phyloP scores from a whole-genome alignment of 2,888 invertebrate genomes.

The Hesperia comma region DNA sequence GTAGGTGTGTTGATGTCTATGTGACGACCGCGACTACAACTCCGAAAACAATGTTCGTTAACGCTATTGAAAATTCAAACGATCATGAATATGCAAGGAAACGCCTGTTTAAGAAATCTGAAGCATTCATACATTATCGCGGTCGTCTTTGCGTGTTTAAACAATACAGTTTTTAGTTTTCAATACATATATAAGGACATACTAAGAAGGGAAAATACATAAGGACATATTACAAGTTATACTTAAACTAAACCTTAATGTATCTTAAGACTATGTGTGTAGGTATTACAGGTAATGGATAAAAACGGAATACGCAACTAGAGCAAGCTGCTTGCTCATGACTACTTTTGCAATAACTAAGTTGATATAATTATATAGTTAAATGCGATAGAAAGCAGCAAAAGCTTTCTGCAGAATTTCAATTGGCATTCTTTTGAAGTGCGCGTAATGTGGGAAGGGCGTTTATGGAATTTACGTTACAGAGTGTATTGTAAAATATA shows the following conservation, averaged over 20 bases:
- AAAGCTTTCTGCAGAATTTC: conserved; percentile 40
- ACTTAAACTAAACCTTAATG: conserved; percentile 17
- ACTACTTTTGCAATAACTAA: conserved; percentile 7
- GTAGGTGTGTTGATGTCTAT: background rate
- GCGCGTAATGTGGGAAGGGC: conserved; percentile 55
- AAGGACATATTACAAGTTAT: background rate
- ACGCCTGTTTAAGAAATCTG: conserved; percentile 24
- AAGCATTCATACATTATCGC: conserved; percentile 22
- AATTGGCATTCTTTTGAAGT: conserved; percentile 46
- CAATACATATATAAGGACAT: background rate
- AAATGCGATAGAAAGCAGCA: conserved; percentile 21
- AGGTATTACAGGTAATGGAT: conserved; percentile 6
- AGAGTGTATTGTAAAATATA: background rate
- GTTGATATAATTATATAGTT: conserved; percentile 2
- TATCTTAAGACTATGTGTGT: conserved; percentile 18
- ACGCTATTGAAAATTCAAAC: conserved; percentile 29
- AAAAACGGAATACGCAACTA: conserved; percentile 13
- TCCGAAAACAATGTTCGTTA: conserved; percentile 24
- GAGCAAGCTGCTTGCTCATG: conserved; percentile 19
- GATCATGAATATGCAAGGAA: conserved; percentile 25
- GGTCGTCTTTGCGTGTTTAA: conserved; percentile 12
- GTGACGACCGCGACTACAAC: conserved; percentile 10
- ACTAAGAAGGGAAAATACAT: background rate
- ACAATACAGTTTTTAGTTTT: background rate
- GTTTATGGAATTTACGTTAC: conserved; percentile 50